These are phyloP conservation scores for Heliothis peltigera DNA, from an alignment of 2,888 invertebrate species.

Conservation along the genomic window DNA sequence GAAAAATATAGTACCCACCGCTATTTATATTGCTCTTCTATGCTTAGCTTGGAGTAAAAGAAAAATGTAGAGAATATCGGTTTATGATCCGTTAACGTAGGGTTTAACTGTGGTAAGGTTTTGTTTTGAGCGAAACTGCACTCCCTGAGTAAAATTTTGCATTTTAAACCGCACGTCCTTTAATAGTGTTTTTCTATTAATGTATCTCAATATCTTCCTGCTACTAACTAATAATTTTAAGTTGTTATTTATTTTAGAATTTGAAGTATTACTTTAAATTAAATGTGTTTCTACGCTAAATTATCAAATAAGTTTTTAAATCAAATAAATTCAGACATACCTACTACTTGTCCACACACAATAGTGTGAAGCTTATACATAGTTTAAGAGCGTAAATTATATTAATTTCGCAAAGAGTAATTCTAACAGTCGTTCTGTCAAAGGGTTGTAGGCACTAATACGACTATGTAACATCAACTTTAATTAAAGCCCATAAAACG, in stretches of 20 bases:
- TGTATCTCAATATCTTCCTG: too few relatives aligned
- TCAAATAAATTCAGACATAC: neutral
- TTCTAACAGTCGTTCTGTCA: conserved; percentile 46
- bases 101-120: conserved; percentile 39
- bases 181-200: neutral
- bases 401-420: conserved; percentile 49
- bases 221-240: too few relatives aligned
- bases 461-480: conserved; percentile 59
- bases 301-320: neutral
- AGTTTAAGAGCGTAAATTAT: conserved; percentile 48
- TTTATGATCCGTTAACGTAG: conserved; percentile 53
- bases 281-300: neutral
- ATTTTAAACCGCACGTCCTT: neutral
- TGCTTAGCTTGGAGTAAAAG: conserved; percentile 54
- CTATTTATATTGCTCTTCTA: conserved; percentile 51
- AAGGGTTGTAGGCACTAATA: conserved; percentile 53
- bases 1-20: conserved; percentile 60
- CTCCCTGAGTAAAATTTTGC: neutral
- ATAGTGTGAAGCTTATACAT: conserved; percentile 24
- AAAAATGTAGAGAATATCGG: conserved; percentile 50
- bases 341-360: conserved; percentile 9
- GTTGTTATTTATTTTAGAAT: neutral
- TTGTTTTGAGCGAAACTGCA: conserved; percentile 19
- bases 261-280: neutral
- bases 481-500: conserved; percentile 70